These are phyloP conservation scores for Capromys pilorides DNA, from an alignment of 2,797 vertebrate genomes.

Conservation along the genomic window DNA sequence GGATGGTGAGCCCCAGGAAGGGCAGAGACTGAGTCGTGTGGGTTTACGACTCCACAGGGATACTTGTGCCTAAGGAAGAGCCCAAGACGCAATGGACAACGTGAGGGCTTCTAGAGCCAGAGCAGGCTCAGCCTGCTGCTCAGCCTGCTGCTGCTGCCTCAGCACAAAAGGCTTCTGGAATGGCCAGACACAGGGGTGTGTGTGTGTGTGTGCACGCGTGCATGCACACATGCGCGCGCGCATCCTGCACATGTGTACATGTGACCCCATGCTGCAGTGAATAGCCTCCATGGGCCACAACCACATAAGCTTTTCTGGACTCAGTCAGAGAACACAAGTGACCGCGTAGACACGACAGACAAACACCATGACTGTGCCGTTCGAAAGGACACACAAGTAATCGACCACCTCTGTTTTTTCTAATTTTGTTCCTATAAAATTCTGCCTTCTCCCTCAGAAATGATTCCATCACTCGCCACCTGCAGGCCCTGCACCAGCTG, in stretches of 20 bases:
- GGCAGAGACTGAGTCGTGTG: fast-evolving
- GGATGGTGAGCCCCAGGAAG: too few species aligned
- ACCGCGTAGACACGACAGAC: not conserved
- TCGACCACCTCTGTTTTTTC: not conserved
- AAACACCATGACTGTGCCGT: not conserved
- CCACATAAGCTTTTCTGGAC: not conserved
- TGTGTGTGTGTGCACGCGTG: fast-evolving
- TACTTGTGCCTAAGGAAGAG: not conserved
- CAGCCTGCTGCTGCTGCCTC: too few species aligned
- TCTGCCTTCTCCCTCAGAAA: not conserved
- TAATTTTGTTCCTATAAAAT: not conserved
- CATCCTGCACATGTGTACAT: too few species aligned
- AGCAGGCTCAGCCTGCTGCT: not conserved
- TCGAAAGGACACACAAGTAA: not conserved
- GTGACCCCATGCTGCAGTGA: not conserved
- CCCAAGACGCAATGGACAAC: not conserved
- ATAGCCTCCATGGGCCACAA: not conserved
- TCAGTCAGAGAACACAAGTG: not conserved
- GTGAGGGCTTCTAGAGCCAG: too few species aligned
- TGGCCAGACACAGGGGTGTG: not conserved
- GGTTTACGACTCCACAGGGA: fast-evolving
- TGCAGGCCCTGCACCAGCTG: not conserved
- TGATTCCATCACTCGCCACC: not conserved
- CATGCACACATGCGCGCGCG: fast-evolving
- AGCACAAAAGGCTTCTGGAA: not conserved